Evolutionary conservation across 2,113 vertebrate species (phyloP).

Genomic region (Anser brachyrhynchus): DNA sequence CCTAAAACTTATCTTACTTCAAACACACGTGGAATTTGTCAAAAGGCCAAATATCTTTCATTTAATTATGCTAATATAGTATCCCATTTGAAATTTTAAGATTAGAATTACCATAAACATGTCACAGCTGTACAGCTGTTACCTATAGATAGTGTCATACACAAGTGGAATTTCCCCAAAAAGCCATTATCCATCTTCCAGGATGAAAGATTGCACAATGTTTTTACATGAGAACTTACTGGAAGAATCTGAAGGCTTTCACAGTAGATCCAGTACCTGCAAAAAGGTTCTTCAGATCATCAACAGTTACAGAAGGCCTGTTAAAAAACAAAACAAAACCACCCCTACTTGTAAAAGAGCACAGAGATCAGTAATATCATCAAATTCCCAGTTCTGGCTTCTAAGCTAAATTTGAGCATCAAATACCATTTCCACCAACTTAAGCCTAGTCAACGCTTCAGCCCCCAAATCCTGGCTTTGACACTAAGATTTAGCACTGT

Average conservation of each 20-base stretch:
- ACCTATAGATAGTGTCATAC: neutral
- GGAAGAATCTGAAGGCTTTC: conserved; percentile 84
- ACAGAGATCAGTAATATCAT: neutral
- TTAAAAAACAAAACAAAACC: neutral
- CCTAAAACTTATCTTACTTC: neutral
- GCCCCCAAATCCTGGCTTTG: neutral
- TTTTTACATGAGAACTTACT: conserved; percentile 75
- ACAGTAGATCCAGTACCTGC: conserved; percentile 80
- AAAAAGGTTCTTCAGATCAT: conserved; percentile 87
- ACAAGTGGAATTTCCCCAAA: neutral
- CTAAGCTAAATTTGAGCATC: neutral
- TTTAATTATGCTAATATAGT: neutral
- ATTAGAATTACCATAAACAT: neutral
- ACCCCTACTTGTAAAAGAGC: neutral
- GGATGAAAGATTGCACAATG: neutral
- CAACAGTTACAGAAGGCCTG: conserved; percentile 82
- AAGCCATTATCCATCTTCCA: neutral
- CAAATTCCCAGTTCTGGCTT: neutral
- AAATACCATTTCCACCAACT: neutral
- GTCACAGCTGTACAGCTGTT: neutral
- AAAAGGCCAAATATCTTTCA: neutral
- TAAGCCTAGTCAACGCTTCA: neutral
- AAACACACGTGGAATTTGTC: neutral
- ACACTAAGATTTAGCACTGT: neutral
- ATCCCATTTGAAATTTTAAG: neutral